Conservation (phyloP, 1,140 invertebrate species). For the Thaumatotibia leucotreta region DNA sequence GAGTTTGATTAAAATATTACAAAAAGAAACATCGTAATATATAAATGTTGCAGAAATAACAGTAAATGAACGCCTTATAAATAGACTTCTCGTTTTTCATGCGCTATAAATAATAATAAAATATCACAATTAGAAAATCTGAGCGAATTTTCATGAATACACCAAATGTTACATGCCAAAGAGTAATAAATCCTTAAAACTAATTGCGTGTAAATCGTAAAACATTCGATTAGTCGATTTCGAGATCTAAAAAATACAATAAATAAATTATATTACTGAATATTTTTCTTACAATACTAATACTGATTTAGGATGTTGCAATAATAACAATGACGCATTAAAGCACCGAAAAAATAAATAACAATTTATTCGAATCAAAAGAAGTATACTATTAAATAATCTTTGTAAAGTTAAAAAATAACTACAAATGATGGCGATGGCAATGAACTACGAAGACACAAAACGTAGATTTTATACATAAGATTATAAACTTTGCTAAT, state of each 20-base stretch:
- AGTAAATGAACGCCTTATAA: not conserved
- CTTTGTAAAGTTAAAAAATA: not conserved
- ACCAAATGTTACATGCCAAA: not conserved
- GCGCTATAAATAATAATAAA: not conserved
- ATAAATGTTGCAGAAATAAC: not conserved
- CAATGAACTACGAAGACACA: not conserved
- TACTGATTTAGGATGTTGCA: constrained; percentile 22
- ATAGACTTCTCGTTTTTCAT: not conserved
- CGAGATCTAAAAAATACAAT: constrained; percentile 33
- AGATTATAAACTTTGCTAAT: not conserved
- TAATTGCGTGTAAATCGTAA: constrained; percentile 16
- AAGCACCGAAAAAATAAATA: not conserved
- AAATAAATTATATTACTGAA: constrained; percentile 22
- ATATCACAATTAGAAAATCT: not conserved
- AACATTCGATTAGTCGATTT: constrained; percentile 20
- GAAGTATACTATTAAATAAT: not conserved
- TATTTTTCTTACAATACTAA: constrained; percentile 31
- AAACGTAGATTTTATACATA: not conserved
- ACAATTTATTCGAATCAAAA: not conserved
- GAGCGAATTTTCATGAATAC: not conserved
- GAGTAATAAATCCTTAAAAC: constrained; percentile 1
- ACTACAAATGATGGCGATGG: not conserved
- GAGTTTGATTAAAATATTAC: no score
- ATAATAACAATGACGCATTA: not conserved
- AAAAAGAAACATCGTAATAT: not conserved